Evolutionary conservation across 2,888 invertebrate species (phyloP), one percentile per base, ranked within the genome.

Genomic region (Hylaea fasciaria): DNA sequence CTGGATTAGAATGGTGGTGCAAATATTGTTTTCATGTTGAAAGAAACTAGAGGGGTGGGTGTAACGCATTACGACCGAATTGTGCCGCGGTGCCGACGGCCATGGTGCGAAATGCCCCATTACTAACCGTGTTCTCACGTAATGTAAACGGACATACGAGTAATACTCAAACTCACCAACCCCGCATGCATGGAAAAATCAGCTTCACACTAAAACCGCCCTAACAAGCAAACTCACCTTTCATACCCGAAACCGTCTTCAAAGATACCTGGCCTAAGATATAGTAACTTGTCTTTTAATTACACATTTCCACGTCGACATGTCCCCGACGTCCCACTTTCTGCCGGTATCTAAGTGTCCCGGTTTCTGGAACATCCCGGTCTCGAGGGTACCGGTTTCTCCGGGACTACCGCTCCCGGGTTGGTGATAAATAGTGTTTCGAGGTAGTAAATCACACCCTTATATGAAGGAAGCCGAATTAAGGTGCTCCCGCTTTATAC

Each of bases 391-490:
- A 57, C 57, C 50, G 32, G 54, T 44, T 55, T 13, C 56, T 50
- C 51, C 11, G 50, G 8, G 22, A 44, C 53, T 50, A 45, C 48
- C 17, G 58, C 39, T 14, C 46, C 48, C 39, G 53, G 53, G 48
- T 54, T 58, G 39, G 68, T 64, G 63, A 68, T 65, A 75, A 80
- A 82, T 82, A 79, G 78, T 76, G 75, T 63, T 70, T 62, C 65
- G 52, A 57, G 68, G 56, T 64, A 74, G 70, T 83, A 82, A 81
- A 81, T 83, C 81, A 81, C 73, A 77, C 76, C 77, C 79, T 81
- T 80, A 76, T 77, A 76, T 70, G 68, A 72, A 62, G 48, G 47
- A 73, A 76, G 70, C 71, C 65, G 77, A 73, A 78, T 76, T 76
- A 74, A 65, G 66, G 69, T 53, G 61, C 37, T 50, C 28, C 45